Conservation (phyloP, 1,140 invertebrate species). For the Calephelis nemesis region DNA sequence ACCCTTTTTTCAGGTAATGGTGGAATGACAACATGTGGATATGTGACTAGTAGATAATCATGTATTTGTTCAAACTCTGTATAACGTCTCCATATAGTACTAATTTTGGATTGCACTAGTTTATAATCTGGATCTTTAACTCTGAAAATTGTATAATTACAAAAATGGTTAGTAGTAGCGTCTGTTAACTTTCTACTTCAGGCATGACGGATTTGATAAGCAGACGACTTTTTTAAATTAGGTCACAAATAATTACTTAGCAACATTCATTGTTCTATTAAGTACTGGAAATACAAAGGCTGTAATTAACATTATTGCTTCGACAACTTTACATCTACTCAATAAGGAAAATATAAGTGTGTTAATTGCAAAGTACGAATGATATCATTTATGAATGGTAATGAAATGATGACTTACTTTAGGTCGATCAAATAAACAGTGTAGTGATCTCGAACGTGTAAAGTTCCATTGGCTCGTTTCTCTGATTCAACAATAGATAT, state of each 20-base stretch:
- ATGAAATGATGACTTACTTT: constrained; percentile 80
- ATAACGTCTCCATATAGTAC: constrained; percentile 89
- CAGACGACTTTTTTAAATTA: not conserved
- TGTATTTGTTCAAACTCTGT: constrained; percentile 91
- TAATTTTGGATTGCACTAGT: constrained; percentile 81
- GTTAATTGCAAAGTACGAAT: not conserved
- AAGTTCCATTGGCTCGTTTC: constrained; percentile 87
- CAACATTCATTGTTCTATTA: not conserved
- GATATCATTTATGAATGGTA: constrained; percentile 40
- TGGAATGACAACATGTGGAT: constrained; percentile 88
- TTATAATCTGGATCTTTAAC: constrained; percentile 86
- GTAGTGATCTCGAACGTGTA: constrained; percentile 90
- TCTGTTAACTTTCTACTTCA: not conserved
- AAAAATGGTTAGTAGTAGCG: not conserved
- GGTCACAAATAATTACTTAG: not conserved
- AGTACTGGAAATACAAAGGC: not conserved
- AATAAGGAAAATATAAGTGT: not conserved
- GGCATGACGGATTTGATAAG: not conserved
- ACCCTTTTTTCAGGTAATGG: constrained; percentile 91
- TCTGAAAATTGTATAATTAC: constrained; percentile 71
- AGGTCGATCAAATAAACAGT: constrained; percentile 92
- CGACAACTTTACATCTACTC: not conserved
- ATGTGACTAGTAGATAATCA: constrained; percentile 87
- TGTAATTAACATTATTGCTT: not conserved
- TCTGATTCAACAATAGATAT: constrained; percentile 91